A percentile compares a stretch with the other conserved stretches of the same genome.
Conservation (phyloP, 2,113 vertebrate genomes). For the Theristicus caerulescens region DNA sequence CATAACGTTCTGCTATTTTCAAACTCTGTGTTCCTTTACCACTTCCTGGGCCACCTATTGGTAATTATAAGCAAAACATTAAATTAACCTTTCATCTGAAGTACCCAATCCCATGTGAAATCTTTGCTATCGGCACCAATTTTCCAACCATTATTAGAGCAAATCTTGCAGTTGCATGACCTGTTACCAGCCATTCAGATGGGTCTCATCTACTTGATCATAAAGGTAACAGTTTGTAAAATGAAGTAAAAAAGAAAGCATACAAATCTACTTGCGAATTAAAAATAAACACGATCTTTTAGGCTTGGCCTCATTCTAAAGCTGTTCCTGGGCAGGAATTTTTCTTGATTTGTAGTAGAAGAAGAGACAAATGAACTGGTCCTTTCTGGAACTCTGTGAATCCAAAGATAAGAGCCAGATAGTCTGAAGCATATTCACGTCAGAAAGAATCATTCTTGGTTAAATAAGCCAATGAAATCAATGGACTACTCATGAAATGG, state of each 20-base stretch:
- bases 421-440: background rate
- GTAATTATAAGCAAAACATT: slow-evolving; percentile 14
- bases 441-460: background rate
- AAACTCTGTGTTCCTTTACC: slow-evolving; percentile 97
- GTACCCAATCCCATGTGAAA: background rate
- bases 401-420: background rate
- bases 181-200: background rate
- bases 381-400: background rate
- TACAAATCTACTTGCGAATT: background rate
- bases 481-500: background rate
- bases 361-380: background rate
- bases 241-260: background rate
- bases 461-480: background rate
- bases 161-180: background rate
- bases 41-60: slow-evolving; percentile 92
- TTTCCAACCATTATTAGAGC: background rate
- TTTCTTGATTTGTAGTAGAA: background rate
- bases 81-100: background rate
- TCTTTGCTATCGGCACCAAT: background rate
- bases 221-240: background rate
- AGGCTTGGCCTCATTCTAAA: background rate
- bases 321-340: background rate
- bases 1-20: slow-evolving; percentile 95
- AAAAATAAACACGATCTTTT: background rate
- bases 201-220: background rate